Evolutionary conservation across 1,140 invertebrate species (phyloP).

Genomic region (Orius insidiosus): DNA sequence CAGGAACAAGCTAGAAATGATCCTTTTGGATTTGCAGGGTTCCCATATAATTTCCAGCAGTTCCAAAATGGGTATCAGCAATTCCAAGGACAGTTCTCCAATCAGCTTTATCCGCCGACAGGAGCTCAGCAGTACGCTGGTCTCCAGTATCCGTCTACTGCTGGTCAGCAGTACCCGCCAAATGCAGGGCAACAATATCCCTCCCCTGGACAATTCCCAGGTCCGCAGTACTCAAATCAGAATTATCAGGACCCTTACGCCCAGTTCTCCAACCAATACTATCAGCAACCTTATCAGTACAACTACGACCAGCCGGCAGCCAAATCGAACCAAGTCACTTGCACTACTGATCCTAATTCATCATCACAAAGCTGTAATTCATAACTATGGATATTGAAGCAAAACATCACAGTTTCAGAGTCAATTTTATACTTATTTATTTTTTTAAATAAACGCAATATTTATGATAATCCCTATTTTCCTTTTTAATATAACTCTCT

Average conservation of each 20-base stretch:
- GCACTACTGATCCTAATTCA: neutral
- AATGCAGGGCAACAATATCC: neutral
- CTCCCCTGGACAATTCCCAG: neutral
- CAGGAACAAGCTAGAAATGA: neutral
- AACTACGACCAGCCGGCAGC: no score
- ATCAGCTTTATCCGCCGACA: neutral
- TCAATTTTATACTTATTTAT: no score
- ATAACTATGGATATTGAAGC: no score
- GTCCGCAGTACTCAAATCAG: neutral
- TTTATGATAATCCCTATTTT: no score
- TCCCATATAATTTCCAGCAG: neutral
- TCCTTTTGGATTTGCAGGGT: neutral
- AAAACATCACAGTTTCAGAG: no score
- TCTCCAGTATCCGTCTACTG: neutral
- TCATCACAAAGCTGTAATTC: neutral
- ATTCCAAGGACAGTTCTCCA: no score
- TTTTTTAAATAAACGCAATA: no score
- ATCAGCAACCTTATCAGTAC: no score
- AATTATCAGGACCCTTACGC: neutral
- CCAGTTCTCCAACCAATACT: neutral
- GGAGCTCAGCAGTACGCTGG: neutral
- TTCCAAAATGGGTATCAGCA: no score
- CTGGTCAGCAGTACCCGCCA: slow-evolving; percentile 4
- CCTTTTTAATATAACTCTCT: no score
- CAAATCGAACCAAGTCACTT: no score